Percentiles rank a stretch among this genome's conserved stretches.
Conservation (phyloP, 2,888 invertebrate species). For the Nasonia oneida region DNA sequence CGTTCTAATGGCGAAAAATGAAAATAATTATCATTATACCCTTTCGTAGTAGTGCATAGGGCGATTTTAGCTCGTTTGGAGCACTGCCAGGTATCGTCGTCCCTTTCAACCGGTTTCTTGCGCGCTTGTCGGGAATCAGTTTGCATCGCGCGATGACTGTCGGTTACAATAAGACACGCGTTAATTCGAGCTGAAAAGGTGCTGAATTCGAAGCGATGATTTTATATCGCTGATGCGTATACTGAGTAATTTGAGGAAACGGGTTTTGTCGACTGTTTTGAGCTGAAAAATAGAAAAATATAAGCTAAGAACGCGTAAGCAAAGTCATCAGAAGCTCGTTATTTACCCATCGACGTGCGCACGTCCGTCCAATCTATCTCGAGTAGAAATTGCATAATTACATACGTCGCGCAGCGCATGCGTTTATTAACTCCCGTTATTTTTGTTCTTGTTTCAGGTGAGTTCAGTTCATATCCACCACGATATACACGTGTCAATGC, state of each 20-base stretch:
- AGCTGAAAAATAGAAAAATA: not conserved
- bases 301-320: not conserved
- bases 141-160: not conserved
- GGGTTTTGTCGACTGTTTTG: too few relatives aligned
- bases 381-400: conserved; percentile 38
- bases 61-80: not conserved
- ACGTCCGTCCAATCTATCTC: not conserved
- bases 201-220: not conserved
- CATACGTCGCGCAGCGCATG: not conserved
- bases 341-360: conserved; percentile 12
- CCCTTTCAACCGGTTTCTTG: conserved; percentile 27
- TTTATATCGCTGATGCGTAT: too few relatives aligned
- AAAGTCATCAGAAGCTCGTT: conserved; percentile 15
- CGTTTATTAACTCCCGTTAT: conserved; percentile 41
- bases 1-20: conserved; percentile 22
- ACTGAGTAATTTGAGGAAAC: not conserved
- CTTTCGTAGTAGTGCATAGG: not conserved
- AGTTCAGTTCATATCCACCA: conserved; percentile 36
- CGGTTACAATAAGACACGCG: not conserved
- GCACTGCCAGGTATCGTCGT: conserved; percentile 28
- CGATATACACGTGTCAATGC: not conserved
- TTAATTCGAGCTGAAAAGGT: not conserved
- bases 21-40: not conserved
- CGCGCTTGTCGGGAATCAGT: conserved; percentile 7
- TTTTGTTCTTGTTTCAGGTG: conserved; percentile 39